A percentile compares a stretch with the other conserved stretches of the same genome.
Conservation (phyloP, 2,797 vertebrate species). For the Otolemur crassicaudatus region DNA sequence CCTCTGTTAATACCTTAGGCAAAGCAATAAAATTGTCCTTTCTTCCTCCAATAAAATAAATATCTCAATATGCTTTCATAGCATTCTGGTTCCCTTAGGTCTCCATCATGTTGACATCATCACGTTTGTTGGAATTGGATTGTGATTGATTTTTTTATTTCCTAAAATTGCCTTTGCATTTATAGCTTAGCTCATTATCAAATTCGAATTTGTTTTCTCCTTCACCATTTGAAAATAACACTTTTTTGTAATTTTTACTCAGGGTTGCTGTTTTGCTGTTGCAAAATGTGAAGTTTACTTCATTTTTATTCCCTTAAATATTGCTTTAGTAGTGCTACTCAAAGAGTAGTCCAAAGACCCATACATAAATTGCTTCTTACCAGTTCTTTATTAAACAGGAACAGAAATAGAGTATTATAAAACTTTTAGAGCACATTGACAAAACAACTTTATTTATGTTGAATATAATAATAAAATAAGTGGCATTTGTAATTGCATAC, state of each 20-base stretch:
- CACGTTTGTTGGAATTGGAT: neutral
- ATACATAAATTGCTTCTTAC: neutral
- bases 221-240: neutral
- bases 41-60: neutral
- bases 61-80: neutral
- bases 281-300: neutral
- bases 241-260: conserved; percentile 13
- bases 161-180: neutral
- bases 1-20: neutral
- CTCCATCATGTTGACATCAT: neutral
- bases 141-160: neutral
- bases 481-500: neutral
- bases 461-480: conserved; percentile 1
- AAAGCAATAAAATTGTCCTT: neutral
- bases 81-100: neutral
- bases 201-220: neutral
- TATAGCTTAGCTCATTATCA: neutral
- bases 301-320: neutral
- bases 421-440: neutral
- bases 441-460: neutral
- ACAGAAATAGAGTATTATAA: neutral
- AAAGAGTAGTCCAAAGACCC: neutral
- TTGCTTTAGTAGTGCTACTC: neutral
- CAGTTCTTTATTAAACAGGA: neutral
- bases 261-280: neutral